Evolutionary conservation across 1,140 invertebrate species (phyloP), one percentile per base, ranked within the genome.

Genomic region (Littorina saxatilis): DNA sequence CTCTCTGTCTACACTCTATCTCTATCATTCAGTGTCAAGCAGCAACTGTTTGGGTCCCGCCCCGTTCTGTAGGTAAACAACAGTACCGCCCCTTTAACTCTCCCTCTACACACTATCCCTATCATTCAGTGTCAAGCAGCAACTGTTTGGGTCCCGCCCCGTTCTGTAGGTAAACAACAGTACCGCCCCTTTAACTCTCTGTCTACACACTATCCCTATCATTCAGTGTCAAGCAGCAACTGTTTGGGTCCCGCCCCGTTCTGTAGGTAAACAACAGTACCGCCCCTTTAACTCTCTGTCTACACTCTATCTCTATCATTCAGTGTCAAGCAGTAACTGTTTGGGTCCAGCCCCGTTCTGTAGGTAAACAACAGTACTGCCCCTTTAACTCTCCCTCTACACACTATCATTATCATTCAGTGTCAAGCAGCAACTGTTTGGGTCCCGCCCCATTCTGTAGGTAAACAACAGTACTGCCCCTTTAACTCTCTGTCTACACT

Each of bases 71-170:
- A 39, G 13, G 29, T 20, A 61, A 23, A 20, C 17, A 23, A 63
- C 1, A 63, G 27, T 20, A 58, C 3, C 20, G 20, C 2, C 27
- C 61, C 61, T 11, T 63, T 3, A 27, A 3, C n/a, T 63, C 27
- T 29, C 61, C 27, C 1, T 3, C n/a, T 29, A 63, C 61, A 63
- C 3, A 63, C 20, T 23, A 3, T 3, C 52, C 20, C 20, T 4
- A 3, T 17, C 3, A 4, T 4, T 20, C 52, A 58, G 83, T 85
- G 39, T 87, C 81, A 50, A 84, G 58, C 15, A 82, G 74, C 7
- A 88, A 73, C 55, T 85, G 79, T 37, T 84, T 81, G 0, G 85
- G 82, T 27, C 86, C 84, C 15, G 78, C 84, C 32, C 86, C 85
- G 82, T 86, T 52, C 74, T 76, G 52, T 17, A 39, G 13, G 29